These are phyloP conservation scores for Leptonema lineaticorne DNA, from an alignment of 1,140 invertebrate genomes.

Conservation along the genomic window DNA sequence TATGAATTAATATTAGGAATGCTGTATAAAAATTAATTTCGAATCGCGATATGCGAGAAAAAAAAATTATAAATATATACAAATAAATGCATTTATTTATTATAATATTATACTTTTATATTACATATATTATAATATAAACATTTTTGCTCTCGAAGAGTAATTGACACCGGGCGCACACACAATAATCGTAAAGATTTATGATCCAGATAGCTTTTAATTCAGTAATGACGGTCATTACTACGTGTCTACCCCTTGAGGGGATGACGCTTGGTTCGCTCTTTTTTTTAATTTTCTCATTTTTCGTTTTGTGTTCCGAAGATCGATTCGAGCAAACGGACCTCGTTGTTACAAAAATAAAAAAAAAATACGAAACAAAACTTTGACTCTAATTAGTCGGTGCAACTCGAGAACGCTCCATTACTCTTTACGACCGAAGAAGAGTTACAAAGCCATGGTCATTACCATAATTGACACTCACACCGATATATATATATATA, in stretches of 20 bases:
- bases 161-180: slow-evolving; percentile 20
- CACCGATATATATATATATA: background rate
- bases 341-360: no score
- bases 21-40: background rate
- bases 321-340: background rate
- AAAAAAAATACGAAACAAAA: no score
- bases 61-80: no score
- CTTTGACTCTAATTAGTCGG: background rate
- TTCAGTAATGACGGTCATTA: slow-evolving; percentile 18
- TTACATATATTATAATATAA: no score
- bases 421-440: slow-evolving; percentile 12
- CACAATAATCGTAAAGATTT: slow-evolving; percentile 25
- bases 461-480: slow-evolving; percentile 32
- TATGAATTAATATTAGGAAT: background rate
- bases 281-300: no score
- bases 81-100: no score
- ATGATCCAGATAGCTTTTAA: slow-evolving; percentile 20
- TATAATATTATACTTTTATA: no score
- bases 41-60: no score
- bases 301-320: no score
- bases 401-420: slow-evolving; percentile 10
- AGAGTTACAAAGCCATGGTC: slow-evolving; percentile 2
- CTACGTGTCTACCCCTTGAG: no score
- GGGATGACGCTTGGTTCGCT: background rate
- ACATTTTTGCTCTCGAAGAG: no score